phyloP scores from a whole-genome alignment of 35 echinoderm and acorn worm genomes.

The Ophioderma brevispina region DNA sequence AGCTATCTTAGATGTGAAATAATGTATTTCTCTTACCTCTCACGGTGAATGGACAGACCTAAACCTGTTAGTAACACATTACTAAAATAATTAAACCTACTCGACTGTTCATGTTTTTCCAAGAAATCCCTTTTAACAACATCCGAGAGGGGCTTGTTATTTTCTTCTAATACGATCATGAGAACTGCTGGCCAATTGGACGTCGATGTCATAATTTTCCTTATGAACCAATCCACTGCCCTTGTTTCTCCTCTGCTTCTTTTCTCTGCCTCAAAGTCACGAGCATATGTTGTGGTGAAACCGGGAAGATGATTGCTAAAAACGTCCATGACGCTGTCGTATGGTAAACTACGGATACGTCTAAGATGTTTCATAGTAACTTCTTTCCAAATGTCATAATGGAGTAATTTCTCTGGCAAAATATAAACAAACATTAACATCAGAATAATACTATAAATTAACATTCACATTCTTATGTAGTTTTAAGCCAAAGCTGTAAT shows the following conservation, averaged over 20 bases:
- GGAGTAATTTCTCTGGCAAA: no score
- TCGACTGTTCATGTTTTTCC: no score
- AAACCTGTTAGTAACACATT: no score
- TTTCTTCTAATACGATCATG: neutral
- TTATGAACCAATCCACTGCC: neutral
- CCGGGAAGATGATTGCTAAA: neutral
- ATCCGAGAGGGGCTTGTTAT: neutral
- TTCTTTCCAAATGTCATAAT: neutral
- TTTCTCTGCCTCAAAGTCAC: neutral
- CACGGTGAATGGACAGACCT: no score
- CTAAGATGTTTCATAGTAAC: neutral
- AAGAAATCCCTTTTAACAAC: neutral
- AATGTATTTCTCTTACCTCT: no score
- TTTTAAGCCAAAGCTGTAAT: no score
- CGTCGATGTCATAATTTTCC: neutral
- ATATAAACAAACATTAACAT: no score
- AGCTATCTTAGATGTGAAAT: no score
- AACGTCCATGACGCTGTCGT: neutral
- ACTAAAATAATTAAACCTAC: no score
- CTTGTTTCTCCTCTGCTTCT: neutral
- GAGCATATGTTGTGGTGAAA: neutral
- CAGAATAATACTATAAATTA: no score
- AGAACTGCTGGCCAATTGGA: neutral
- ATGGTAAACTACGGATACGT: neutral
- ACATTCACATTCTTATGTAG: no score